Conservation (phyloP, 2,888 invertebrate species). For the Parnassius glacialis region DNA sequence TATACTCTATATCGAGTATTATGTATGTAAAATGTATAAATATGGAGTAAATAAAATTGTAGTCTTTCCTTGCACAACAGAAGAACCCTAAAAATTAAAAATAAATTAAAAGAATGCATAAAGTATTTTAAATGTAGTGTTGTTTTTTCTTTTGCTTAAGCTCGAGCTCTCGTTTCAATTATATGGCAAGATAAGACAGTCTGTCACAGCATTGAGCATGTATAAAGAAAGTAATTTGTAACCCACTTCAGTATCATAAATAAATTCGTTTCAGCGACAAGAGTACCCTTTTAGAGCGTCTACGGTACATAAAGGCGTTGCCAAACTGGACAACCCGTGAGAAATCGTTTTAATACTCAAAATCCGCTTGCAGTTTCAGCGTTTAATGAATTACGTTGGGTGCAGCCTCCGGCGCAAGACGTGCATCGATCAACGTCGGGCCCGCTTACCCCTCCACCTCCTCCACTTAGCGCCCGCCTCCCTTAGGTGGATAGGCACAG, state of each 20-base stretch:
- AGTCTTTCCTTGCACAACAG: too few relatives aligned
- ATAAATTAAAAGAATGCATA: too few relatives aligned
- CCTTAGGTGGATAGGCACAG: slow-evolving; percentile 58
- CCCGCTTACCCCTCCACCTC: slow-evolving; percentile 42
- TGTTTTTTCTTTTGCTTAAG: background rate
- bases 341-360: slow-evolving; percentile 80
- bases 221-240: slow-evolving; percentile 21
- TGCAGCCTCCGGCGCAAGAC: slow-evolving; percentile 83
- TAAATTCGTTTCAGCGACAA: slow-evolving; percentile 63
- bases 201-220: slow-evolving; percentile 9
- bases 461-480: slow-evolving; percentile 34
- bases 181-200: slow-evolving; percentile 2
- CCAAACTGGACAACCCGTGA: slow-evolving; percentile 73
- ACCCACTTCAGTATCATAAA: slow-evolving; percentile 55
- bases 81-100: too few relatives aligned
- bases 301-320: slow-evolving; percentile 54
- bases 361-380: slow-evolving; percentile 79
- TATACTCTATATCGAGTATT: too few relatives aligned
- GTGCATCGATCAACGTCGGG: slow-evolving; percentile 84
- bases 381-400: slow-evolving; percentile 81
- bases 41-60: too few relatives aligned
- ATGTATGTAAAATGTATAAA: too few relatives aligned
- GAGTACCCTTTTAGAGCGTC: slow-evolving; percentile 55
- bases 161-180: background rate
- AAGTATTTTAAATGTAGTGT: too few relatives aligned